Base-by-base conservation (phyloP, 2,888 invertebrate species). In the Napeogenes inachia region DNA sequence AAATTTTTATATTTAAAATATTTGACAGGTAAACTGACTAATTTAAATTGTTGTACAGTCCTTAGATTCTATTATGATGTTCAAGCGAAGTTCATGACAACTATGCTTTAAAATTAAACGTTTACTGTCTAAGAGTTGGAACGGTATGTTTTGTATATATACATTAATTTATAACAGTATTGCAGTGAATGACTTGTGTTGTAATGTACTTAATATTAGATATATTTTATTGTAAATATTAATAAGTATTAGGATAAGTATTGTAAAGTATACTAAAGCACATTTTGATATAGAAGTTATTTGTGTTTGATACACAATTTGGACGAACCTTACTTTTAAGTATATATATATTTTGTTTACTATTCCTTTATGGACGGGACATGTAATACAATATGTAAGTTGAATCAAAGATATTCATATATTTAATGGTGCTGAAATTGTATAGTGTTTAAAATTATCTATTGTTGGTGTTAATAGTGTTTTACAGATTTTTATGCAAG, bases 151-250 rank as follows among this genome's bases (percentile, higher is more conserved):
- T 84, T 85, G 85, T 80, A 85, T 84, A 85, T 71, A 85, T 85
- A 85, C 71, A 71, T 75, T 84, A 82, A 85, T 82, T 85, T 87
- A 85, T 84, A 80, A 81, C 83, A 84, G 83, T 85, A 84, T 70
- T 65, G 68, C 64, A 69, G 70, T 71, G 69, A 66, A 65, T 64
- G 68, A 65, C 61, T 74, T 71, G 21, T 21, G 21, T 21, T 21
- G 70, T 72, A 71, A 59, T 76, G 70, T 77, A 72, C 69, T 70
- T 72, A 75, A 74, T 73, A 77, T 68, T 56, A 55, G 38, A 45
- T 47, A 54, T 62, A 65, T 68, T 74, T 70, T 67, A 63, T 68
- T 71, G 69, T 70, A 72, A 57, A 66, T 66, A 50, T 50, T 50
- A 65, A 60, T 61, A 61, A 54, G 42, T 54, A 45, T 13, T 67